Percentiles rank a stretch among this genome's conserved stretches.
Evolutionary conservation across 2,888 invertebrate species (phyloP).

Genomic region (Rhingia rostrata): DNA sequence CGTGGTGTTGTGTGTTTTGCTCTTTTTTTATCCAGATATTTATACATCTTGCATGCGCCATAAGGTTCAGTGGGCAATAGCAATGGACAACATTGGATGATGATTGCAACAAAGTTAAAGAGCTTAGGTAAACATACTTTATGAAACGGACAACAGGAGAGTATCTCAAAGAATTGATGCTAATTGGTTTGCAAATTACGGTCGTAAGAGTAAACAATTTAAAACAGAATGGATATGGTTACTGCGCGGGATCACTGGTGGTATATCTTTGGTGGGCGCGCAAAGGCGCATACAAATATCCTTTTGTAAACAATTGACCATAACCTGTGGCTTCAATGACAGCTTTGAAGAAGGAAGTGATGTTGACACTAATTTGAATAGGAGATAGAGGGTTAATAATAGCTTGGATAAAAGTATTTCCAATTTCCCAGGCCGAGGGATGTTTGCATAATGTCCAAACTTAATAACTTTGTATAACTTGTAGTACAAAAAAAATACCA

Average conservation of each 20-base stretch:
- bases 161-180: conserved; percentile 59
- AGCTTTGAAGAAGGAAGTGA: background rate
- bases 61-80: conserved; percentile 6
- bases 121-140: conserved; percentile 66
- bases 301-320: conserved; percentile 35
- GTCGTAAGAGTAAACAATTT: conserved; percentile 64
- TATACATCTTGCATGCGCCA: conserved; percentile 46
- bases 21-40: conserved; percentile 20
- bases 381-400: too few species aligned
- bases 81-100: conserved; percentile 14
- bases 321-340: too few species aligned
- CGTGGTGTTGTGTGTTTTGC: conserved; percentile 17
- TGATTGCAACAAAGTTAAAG: conserved; percentile 68
- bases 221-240: conserved; percentile 20
- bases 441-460: too few species aligned
- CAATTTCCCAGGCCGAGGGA: too few species aligned
- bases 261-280: conserved; percentile 5
- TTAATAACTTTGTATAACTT: too few species aligned
- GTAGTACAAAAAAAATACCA: too few species aligned
- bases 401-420: too few species aligned
- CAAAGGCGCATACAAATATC: conserved; percentile 1
- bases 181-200: conserved; percentile 74
- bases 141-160: conserved; percentile 36
- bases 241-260: conserved; percentile 1
- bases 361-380: conserved; percentile 3